Evolutionary conservation across 2,888 invertebrate species (phyloP).

Genomic region (Oligia fasciuncula): DNA sequence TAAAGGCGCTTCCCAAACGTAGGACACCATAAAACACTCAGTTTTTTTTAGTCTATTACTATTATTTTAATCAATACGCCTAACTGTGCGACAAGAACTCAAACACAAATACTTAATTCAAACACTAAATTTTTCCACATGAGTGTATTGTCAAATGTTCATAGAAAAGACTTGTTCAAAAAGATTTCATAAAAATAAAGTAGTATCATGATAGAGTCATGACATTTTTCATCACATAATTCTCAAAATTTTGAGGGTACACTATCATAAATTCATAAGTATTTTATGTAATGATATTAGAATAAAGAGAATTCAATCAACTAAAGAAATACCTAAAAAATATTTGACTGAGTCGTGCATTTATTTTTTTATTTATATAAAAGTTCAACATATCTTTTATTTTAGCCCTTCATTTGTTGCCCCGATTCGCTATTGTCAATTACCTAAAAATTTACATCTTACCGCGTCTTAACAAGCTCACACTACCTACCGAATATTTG

Average conservation of each 20-base stretch:
- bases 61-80: too few relatives aligned
- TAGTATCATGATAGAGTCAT: neutral
- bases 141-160: neutral
- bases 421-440: neutral
- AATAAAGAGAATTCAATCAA: neutral
- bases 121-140: neutral
- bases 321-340: neutral
- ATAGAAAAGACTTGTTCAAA: neutral
- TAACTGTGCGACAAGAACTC: too few relatives aligned
- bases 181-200: neutral
- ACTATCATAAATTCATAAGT: neutral
- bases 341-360: neutral
- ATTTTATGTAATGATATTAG: too few relatives aligned
- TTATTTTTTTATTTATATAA: neutral
- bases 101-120: too few relatives aligned
- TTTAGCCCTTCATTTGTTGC: neutral
- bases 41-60: neutral
- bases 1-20: neutral
- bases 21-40: neutral
- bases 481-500: conserved; percentile 8
- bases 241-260: neutral
- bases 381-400: neutral
- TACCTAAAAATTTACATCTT: neutral
- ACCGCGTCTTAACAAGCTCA: neutral
- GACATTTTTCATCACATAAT: neutral